A percentile compares a stretch with the other conserved stretches of the same genome.
Evolutionary conservation across 2,888 invertebrate species (phyloP).

Genomic region (Mechanitis messenoides): DNA sequence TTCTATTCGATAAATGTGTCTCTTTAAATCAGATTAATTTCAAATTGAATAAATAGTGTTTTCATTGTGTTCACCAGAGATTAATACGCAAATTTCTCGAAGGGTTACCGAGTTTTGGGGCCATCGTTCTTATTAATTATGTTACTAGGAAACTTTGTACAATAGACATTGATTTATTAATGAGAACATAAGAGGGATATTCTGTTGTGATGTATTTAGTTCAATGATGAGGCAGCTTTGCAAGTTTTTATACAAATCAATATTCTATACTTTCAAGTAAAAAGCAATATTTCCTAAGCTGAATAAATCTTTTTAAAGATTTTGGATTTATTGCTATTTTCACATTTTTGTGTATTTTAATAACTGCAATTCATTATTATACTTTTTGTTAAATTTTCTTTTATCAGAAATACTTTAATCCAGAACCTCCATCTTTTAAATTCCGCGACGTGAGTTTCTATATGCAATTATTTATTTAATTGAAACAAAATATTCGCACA

Average conservation of each 20-base stretch:
- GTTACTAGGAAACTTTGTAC: constrained; percentile 3
- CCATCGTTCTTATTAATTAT: constrained; percentile 68
- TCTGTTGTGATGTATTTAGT: not conserved
- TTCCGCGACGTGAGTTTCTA: too few relatives aligned
- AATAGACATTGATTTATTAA: constrained; percentile 4
- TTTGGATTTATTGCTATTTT: too few relatives aligned
- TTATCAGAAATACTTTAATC: too few relatives aligned
- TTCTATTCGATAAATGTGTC: constrained; percentile 8
- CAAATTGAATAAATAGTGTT: constrained; percentile 37
- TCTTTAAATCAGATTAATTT: constrained; percentile 12
- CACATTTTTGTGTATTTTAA: too few relatives aligned
- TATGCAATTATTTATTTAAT: too few relatives aligned
- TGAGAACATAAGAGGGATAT: not conserved
- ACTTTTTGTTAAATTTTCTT: too few relatives aligned
- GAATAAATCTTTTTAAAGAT: too few relatives aligned
- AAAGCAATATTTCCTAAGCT: too few relatives aligned
- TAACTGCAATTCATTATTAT: too few relatives aligned
- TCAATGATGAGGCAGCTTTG: not conserved
- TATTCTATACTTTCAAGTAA: too few relatives aligned
- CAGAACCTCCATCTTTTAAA: too few relatives aligned
- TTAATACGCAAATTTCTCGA: constrained; percentile 68
- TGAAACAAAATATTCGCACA: too few relatives aligned
- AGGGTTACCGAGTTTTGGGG: constrained; percentile 68
- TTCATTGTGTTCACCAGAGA: constrained; percentile 60
- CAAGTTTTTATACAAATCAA: not conserved